phyloP scores from a whole-genome alignment of 2,888 invertebrate species.

The Leuctra nigra region DNA sequence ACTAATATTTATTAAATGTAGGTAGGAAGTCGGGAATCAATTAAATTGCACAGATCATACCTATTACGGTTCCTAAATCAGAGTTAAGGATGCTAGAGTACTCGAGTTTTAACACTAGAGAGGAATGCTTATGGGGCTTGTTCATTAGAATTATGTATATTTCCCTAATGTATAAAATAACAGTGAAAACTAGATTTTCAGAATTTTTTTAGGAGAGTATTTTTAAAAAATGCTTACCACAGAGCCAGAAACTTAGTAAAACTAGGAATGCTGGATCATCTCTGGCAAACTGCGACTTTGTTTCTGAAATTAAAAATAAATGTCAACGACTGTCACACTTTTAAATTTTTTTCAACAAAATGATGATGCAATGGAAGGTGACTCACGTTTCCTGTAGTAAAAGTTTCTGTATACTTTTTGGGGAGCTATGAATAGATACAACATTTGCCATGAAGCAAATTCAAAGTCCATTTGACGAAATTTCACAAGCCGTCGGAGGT shows the following conservation, averaged over 20 bases:
- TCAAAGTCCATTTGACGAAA: constrained; percentile 99
- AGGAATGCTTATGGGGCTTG: no score
- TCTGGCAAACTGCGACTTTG: constrained; percentile 96
- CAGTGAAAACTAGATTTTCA: no score
- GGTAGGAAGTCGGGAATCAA: no score
- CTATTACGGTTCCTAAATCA: no score
- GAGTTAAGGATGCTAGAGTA: no score
- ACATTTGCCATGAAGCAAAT: constrained; percentile 99
- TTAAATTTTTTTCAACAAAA: not conserved
- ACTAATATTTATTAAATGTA: no score
- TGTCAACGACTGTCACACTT: not conserved
- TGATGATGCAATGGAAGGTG: constrained; percentile 5
- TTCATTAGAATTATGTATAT: no score
- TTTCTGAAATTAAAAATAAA: constrained; percentile 57
- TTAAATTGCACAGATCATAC: no score
- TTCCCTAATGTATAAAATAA: constrained; percentile 4
- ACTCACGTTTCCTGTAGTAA: constrained; percentile 93
- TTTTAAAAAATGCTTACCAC: constrained; percentile 51
- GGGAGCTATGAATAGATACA: constrained; percentile 87
- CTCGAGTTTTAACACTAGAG: no score
- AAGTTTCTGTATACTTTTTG: constrained; percentile 97
- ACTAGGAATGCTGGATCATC: constrained; percentile 99
- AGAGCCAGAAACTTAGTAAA: constrained; percentile 75
- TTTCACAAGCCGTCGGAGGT: constrained; percentile 74
- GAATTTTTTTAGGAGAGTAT: no score